Base-by-base conservation (phyloP, 2,888 invertebrate genomes). In the Drosophila helvetica region DNA sequence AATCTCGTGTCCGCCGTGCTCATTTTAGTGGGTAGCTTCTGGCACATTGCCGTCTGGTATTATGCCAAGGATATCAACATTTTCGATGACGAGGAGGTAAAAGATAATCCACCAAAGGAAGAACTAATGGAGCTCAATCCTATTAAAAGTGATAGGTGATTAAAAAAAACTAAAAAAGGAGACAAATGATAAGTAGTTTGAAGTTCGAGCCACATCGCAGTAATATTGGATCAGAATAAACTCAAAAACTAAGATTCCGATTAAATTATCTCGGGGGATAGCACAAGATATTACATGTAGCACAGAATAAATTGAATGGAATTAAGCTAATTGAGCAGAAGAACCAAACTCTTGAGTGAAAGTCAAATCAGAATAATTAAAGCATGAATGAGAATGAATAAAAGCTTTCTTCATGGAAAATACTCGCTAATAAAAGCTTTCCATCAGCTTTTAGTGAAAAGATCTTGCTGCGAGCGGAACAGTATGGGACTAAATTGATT, bases 21-120 rank as follows among this genome's bases (percentile, higher is more conserved):
- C 78, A 93, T 94, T 12, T 89, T 93, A 18, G 90, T 95, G 66
- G 95, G 95, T 10, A 93, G 94, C 45, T 25, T 94, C 15, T 94
- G 94, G 77, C 95, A 95, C 82, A 88, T 93, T 22, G 93, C 93
- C n/a, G 94, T 95, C 4, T 95, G 94, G 94, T 94, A 94, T 89
- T 93, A 93, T 84, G 94, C 94, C 0, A 94, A 94, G 85, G 93
- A 94, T 79, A 91, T 95, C 27, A 93, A 94, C 89, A 94, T 95
- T 75, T 95, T 94, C 82, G 95, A 95, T 79, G 75, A 72, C 4
- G 75, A 72, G 18, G 59, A 65, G 17, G 18, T 43, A 7, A 3
- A 9, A 0, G 19, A 38, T 0, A 43, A 17, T 8, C n/a, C 2
- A 7, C 48, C 22, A 9, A 27, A 58, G 1, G 27, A 9, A 6